Evolutionary conservation across 35 echinoderm and acorn worm genomes (phyloP), one percentile per base, ranked within the genome.

Genomic region (Hemicentrotus pulcherrimus): DNA sequence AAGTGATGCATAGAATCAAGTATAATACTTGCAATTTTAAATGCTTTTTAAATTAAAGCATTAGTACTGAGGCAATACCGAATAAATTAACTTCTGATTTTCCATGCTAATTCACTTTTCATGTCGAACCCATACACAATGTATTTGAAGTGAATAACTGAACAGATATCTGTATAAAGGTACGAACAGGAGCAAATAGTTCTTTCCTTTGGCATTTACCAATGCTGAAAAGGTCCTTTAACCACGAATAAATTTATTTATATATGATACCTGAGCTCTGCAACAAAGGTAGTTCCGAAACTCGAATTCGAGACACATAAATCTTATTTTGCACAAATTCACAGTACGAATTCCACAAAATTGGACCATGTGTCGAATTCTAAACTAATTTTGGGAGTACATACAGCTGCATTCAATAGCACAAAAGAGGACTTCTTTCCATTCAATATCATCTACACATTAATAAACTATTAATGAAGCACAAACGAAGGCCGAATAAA

Each of bases 301-400:
- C 65, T 78, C 65, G 65, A 78, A 78, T 78, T 78, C 65, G 22
- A 78, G 65, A 78, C 65, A 28, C 65, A 78, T 78, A 78, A 78
- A 78, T 78, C 65, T 4, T 78, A 0, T 78, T n/a, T 78, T n/a
- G 19, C 28, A 28, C 65, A 78, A 28, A 6, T 78, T 78, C 65
- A 28, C 22, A 78, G 28, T n/a, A 28, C 19, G 65, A 78, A 28
- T 78, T 78, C 65, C 22, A n/a, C 28, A 4, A 30, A 78, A 78
- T 28, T 28, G 19, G 65, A 78, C 5, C 5, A 11, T 14, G 9
- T 55, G 10, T 11, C 11, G 50, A n/a, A 78, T 78, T 78, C 4
- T 28, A n/a, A 78, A 78, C 65, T 4, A 7, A 78, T n/a, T 14
- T n/a, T 78, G 65, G 24, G 19, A 78, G 65, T 78, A 22, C 19